These are phyloP conservation scores for Pantala flavescens DNA, from an alignment of 1,140 invertebrate genomes.

Conservation along the genomic window DNA sequence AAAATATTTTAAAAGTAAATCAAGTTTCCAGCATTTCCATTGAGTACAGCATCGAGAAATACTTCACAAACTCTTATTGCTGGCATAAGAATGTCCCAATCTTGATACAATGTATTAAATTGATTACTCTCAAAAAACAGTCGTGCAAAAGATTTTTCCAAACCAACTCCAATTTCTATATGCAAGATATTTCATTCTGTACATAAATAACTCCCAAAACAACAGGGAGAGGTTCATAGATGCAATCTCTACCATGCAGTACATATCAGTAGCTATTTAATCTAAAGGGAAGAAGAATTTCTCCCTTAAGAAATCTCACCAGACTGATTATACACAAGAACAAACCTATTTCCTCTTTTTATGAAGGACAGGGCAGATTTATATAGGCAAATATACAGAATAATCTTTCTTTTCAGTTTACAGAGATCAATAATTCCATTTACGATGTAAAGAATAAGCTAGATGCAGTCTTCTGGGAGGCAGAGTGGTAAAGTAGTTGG, in stretches of 20 bases:
- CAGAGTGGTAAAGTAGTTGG: background rate
- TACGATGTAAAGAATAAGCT: background rate
- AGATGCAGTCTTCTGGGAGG: background rate
- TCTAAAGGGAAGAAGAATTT: background rate
- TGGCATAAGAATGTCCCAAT: background rate
- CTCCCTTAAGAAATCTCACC: background rate
- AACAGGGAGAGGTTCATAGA: slow-evolving; percentile 5
- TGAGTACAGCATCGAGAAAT: background rate
- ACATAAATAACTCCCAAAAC: background rate
- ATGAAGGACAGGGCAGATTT: background rate
- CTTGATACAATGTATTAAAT: background rate
- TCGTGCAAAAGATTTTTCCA: background rate
- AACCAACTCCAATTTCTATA: background rate
- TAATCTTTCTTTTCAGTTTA: background rate
- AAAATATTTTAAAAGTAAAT: background rate
- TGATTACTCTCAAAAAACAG: background rate
- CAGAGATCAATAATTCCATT: background rate
- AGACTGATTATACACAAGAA: background rate
- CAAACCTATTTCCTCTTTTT: background rate
- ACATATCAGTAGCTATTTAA: background rate
- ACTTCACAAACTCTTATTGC: background rate
- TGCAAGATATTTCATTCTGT: background rate
- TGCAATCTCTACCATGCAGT: slow-evolving; percentile 1
- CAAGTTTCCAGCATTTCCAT: background rate
- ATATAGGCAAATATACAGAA: background rate